Percentiles rank a stretch among this genome's conserved stretches.
Conservation (phyloP, 2,113 vertebrate species). For the Eublepharis macularius region DNA sequence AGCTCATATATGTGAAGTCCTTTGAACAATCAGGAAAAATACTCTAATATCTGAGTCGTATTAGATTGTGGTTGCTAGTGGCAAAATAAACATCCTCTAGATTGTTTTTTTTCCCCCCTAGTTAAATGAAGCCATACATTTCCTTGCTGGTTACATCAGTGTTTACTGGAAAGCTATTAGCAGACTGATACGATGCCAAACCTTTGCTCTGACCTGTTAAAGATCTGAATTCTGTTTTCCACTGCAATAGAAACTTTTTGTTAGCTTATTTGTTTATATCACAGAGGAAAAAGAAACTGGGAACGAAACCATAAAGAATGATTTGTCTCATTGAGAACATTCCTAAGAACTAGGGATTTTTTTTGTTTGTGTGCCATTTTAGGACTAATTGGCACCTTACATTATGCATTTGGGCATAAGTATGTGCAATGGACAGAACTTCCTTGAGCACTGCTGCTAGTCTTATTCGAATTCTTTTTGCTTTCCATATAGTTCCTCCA, state of each 20-base stretch:
- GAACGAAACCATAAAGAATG: neutral
- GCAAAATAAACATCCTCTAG: neutral
- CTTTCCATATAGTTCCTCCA: neutral
- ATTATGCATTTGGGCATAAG: neutral
- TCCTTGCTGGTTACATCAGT: neutral
- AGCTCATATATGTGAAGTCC: neutral
- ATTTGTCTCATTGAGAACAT: neutral
- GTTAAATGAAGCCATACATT: neutral
- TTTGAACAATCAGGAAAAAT: neutral
- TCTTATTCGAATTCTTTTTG: neutral
- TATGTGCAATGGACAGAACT: neutral
- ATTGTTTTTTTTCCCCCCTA: neutral
- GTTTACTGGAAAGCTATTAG: neutral
- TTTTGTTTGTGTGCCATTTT: neutral
- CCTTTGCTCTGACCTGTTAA: neutral
- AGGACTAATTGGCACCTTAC: neutral
- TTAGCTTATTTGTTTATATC: neutral
- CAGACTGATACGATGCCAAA: neutral
- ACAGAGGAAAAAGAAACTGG: neutral
- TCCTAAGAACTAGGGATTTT: neutral
- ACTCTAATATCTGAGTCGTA: neutral
- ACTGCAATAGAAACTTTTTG: neutral
- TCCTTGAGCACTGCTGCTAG: neutral
- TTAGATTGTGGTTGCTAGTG: neutral
- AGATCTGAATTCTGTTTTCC: neutral